Conservation (phyloP, 2,113 vertebrate genomes). For the Cisticola juncidis region DNA sequence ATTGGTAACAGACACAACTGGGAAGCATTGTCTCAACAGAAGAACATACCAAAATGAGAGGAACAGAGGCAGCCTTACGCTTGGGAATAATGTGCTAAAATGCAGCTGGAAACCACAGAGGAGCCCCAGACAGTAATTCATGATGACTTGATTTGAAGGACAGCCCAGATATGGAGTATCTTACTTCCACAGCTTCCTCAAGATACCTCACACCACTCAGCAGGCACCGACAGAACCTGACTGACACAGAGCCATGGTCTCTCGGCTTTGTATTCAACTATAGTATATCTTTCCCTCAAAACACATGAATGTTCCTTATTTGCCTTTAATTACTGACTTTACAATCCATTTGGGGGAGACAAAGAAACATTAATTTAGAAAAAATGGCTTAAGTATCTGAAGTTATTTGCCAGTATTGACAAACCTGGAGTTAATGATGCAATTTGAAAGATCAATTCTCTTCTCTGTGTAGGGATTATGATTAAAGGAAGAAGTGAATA, state of each 20-base stretch:
- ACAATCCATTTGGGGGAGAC: not conserved
- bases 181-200: not conserved
- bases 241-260: not conserved
- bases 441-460: not conserved
- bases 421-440: not conserved
- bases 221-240: not conserved
- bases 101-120: not conserved
- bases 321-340: not conserved
- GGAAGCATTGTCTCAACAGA: not conserved
- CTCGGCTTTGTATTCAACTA: not conserved
- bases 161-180: not conserved
- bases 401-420: not conserved
- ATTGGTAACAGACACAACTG: not conserved
- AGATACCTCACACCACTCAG: not conserved
- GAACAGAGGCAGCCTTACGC: not conserved
- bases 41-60: not conserved
- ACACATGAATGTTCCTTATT: not conserved
- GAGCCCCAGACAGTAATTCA: not conserved
- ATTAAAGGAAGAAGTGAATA: not conserved
- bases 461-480: not conserved
- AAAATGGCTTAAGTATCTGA: not conserved
- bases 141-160: not conserved
- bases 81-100: not conserved
- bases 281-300: not conserved
- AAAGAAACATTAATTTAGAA: not conserved